phyloP scores from a whole-genome alignment of 2,113 vertebrate genomes.

The Silurus asotus region DNA sequence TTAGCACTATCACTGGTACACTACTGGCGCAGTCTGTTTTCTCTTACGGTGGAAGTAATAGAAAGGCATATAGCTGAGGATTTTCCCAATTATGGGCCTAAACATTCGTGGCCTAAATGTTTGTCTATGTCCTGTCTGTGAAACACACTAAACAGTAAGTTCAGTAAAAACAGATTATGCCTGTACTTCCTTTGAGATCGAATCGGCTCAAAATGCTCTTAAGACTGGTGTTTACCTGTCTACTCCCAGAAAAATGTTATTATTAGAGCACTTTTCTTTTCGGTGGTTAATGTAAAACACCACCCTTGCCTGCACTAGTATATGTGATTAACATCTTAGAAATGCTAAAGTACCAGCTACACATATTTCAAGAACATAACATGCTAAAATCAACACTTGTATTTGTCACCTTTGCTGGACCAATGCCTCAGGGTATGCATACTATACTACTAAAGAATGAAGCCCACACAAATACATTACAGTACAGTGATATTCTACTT shows the following conservation, averaged over 20 bases:
- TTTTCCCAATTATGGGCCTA: not conserved
- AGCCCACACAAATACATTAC: too few relatives aligned
- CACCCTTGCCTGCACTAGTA: not conserved
- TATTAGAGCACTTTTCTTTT: not conserved
- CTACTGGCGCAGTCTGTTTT: not conserved
- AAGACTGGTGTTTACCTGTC: not conserved
- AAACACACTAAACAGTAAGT: not conserved
- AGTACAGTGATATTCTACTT: too few relatives aligned
- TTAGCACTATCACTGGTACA: not conserved
- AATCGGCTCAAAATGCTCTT: not conserved
- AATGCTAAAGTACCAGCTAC: not conserved
- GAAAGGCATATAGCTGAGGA: not conserved
- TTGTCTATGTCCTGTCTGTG: not conserved
- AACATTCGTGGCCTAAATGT: not conserved
- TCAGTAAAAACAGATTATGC: not conserved
- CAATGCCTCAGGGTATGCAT: not conserved
- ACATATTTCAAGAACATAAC: not conserved
- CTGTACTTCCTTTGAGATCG: not conserved
- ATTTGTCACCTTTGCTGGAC: not conserved
- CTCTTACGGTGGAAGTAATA: not conserved
- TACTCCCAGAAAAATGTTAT: not conserved
- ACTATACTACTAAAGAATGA: not conserved
- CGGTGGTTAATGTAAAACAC: not conserved
- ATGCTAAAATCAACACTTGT: not conserved
- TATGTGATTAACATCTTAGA: not conserved